Conservation (phyloP, 2,113 vertebrate species). For the Lipophrys pholis region DNA sequence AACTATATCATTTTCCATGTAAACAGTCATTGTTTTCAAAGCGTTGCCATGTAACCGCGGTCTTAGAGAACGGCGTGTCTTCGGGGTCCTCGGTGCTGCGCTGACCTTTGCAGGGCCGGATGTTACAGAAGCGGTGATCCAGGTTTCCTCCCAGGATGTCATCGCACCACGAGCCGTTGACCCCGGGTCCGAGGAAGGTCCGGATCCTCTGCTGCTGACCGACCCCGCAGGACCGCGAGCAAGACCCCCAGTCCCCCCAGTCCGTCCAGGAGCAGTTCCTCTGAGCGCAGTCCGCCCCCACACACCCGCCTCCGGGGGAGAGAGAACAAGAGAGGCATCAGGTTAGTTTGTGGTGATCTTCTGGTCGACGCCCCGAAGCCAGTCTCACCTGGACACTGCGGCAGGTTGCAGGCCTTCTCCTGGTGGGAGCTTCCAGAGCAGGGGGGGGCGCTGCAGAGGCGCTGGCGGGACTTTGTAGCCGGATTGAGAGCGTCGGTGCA, state of each 20-base stretch:
- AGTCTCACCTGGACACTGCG: slow-evolving; percentile 85
- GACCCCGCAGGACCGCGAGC: slow-evolving; percentile 89
- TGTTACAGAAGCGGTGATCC: slow-evolving; percentile 88
- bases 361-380: too few relatives aligned
- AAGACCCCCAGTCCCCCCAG: slow-evolving; percentile 86
- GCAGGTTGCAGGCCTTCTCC: slow-evolving; percentile 88
- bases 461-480: slow-evolving; percentile 80
- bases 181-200: slow-evolving; percentile 83
- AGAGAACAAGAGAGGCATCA: neutral
- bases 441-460: slow-evolving; percentile 77
- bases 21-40: too few relatives aligned
- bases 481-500: slow-evolving; percentile 84
- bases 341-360: neutral
- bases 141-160: slow-evolving; percentile 85
- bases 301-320: slow-evolving; percentile 74
- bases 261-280: slow-evolving; percentile 89
- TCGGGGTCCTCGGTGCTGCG: too few relatives aligned
- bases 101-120: slow-evolving; percentile 88
- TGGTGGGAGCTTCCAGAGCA: slow-evolving; percentile 84
- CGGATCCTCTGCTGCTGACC: slow-evolving; percentile 89
- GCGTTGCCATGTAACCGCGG: too few relatives aligned
- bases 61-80: too few relatives aligned
- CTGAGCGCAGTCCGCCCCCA: slow-evolving; percentile 64
- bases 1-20: too few relatives aligned
- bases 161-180: slow-evolving; percentile 86